Evolutionary conservation across 2,888 invertebrate genomes (phyloP), one percentile per base, ranked within the genome.

Genomic region (Tinea pellionella): DNA sequence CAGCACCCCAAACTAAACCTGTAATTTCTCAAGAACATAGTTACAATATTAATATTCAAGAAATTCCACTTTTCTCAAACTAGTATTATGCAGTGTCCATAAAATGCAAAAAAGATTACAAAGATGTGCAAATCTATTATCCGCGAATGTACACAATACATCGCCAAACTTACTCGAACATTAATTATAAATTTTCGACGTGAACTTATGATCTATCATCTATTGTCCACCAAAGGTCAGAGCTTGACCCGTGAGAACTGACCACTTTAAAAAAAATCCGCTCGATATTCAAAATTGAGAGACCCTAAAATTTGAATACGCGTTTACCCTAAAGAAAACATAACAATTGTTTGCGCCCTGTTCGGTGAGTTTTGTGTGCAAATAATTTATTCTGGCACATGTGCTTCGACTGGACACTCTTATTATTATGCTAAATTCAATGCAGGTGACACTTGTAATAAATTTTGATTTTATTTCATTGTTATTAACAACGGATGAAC

Each of bases 221-320:
- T 64, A 75, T 80, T 80, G 80, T 82, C 75, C 77, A 63, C 66
- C 67, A 77, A 71, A 84, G 86, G 86, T 86, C 86, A 83, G 66
- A 70, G 77, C 75, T 82, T 82, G 82, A 85, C 85, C 83, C 87
- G 86, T 86, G 87, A 86, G 87, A 86, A 87, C 77, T 72, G 74
- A 68, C 67, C 68, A 68, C 72, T 74, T 73, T 66, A 62, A 65
- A 61, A 73, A 74, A 74, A 70, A 72, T 72, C 69, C 68, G 69
- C 70, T 71, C 66, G 62, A 70, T 70, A 74, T 77, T 76, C 71
- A 73, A 76, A 78, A 74, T 75, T 69, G 71, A 70, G n/a, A 75
- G 77, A 81, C 85, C 86, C 86, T 78, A 75, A 80, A 81, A 87
- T 87, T 86, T 87, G 83, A 86, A 86, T 86, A 86, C 80, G 43